Conservation (phyloP, 2,113 vertebrate species). For the Anoura caudifer region DNA sequence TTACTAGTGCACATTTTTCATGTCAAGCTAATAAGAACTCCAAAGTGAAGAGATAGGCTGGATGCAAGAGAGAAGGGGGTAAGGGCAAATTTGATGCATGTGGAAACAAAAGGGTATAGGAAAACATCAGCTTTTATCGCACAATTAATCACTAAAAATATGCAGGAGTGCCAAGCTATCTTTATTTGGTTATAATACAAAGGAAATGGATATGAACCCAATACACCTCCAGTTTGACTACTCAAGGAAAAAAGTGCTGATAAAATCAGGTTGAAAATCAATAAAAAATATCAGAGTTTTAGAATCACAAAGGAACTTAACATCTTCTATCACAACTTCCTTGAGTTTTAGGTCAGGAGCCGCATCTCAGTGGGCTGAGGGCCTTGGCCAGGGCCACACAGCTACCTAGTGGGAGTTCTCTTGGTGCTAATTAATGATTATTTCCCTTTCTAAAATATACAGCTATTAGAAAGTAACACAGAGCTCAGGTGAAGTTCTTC, state of each 20-base stretch:
- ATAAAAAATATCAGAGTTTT: not conserved
- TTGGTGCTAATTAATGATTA: not conserved
- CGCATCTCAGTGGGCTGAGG: not conserved
- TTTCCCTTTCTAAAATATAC: not conserved
- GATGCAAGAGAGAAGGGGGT: not conserved
- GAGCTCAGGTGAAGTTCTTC: not conserved
- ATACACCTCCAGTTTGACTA: not conserved
- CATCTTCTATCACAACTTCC: not conserved
- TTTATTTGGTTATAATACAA: not conserved
- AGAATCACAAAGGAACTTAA: not conserved
- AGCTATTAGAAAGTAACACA: not conserved
- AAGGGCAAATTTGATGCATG: not conserved
- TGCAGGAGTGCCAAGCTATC: not conserved
- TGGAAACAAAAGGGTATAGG: not conserved
- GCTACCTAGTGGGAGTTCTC: not conserved
- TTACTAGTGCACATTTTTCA: conserved; percentile 21
- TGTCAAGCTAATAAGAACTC: not conserved
- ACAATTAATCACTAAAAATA: not conserved
- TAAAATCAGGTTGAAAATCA: not conserved
- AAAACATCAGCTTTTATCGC: not conserved
- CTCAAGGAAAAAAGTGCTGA: not conserved
- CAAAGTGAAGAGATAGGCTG: not conserved
- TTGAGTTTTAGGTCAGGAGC: not conserved
- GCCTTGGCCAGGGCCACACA: not conserved
- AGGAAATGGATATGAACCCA: not conserved